phyloP scores from a whole-genome alignment of 2,888 invertebrate genomes.

The Euplexia lucipara region DNA sequence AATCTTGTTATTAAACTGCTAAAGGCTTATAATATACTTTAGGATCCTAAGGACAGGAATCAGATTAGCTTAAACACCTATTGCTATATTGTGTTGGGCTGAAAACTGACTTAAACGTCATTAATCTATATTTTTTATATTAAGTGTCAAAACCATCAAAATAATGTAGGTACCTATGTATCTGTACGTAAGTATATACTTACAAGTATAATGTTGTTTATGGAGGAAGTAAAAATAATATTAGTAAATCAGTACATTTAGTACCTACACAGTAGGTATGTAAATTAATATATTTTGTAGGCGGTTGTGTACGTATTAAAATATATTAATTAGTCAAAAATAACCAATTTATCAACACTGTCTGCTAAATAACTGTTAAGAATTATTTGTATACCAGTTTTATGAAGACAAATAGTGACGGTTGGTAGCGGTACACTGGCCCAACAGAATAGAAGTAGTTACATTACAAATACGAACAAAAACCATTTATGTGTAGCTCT shows the following conservation, averaged over 20 bases:
- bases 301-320: too few species aligned
- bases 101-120: background rate
- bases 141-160: too few species aligned
- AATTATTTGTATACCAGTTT: conserved; percentile 17
- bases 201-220: background rate
- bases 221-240: background rate
- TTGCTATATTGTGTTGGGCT: background rate
- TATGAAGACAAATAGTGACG: conserved; percentile 11
- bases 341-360: conserved; percentile 1
- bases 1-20: background rate
- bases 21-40: background rate
- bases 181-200: too few species aligned
- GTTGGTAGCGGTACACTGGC: conserved; percentile 25
- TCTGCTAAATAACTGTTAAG: conserved; percentile 9
- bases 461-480: background rate
- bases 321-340: background rate
- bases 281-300: too few species aligned
- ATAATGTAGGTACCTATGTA: too few species aligned
- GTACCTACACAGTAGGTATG: too few species aligned
- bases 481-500: conserved; percentile 10
- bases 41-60: background rate
- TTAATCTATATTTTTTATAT: too few species aligned
- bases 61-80: background rate
- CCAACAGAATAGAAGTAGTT: too few species aligned
- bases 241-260: background rate